A percentile compares a stretch with the other conserved stretches of the same genome.
phyloP scores from a whole-genome alignment of 1,140 invertebrate genomes.

The Drosophila bifasciata region DNA sequence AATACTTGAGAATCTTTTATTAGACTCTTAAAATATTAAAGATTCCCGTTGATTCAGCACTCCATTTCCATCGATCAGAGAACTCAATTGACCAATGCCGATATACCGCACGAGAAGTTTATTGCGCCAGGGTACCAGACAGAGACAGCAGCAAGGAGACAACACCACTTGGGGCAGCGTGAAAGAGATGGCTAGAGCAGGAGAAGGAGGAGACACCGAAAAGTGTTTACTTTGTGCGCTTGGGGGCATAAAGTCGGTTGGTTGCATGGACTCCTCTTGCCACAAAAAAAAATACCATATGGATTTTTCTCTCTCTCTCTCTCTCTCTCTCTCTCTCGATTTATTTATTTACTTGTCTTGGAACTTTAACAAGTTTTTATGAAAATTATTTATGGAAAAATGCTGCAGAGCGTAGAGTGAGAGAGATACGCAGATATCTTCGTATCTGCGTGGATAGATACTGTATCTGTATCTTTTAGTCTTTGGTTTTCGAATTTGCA shows the following conservation, averaged over 20 bases:
- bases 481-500: conserved; percentile 37
- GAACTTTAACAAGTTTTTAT: conserved; percentile 73
- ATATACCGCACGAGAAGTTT: too few relatives aligned
- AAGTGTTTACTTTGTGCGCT: conserved; percentile 66
- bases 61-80: too few relatives aligned
- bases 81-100: too few relatives aligned
- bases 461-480: conserved; percentile 31
- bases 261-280: conserved; percentile 25
- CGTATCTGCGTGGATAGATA: background rate
- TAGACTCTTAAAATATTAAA: too few relatives aligned
- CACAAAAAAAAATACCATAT: conserved; percentile 25
- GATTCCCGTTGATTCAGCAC: too few relatives aligned
- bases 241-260: conserved; percentile 56
- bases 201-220: conserved; percentile 16
- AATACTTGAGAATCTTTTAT: too few relatives aligned
- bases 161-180: background rate
- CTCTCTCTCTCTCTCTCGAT: conserved; percentile 23
- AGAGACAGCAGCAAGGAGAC: background rate
- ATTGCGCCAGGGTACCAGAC: background rate
- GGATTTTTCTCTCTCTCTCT: conserved; percentile 15
- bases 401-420: background rate
- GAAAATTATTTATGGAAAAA: conserved; percentile 68
- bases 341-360: conserved; percentile 71
- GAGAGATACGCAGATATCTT: background rate
- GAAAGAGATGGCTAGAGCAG: background rate